Conservation (phyloP, 2,113 vertebrate genomes). For the Chamaetylas fuelleborni region DNA sequence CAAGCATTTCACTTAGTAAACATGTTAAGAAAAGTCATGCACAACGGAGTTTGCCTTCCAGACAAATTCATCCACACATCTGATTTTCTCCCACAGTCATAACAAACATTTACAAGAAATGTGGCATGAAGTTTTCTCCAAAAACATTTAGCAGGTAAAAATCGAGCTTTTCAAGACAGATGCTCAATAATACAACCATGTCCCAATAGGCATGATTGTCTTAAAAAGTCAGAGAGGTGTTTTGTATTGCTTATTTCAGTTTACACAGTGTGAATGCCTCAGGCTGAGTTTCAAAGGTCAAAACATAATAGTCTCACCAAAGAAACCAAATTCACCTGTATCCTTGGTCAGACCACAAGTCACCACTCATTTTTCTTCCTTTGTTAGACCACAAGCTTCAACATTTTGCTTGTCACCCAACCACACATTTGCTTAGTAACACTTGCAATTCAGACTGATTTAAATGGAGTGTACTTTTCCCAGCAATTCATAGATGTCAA, state of each 20-base stretch:
- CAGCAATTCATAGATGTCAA: not conserved
- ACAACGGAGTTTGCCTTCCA: not conserved
- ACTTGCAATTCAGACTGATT: not conserved
- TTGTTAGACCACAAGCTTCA: not conserved
- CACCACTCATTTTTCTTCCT: not conserved
- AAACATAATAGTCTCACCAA: not conserved
- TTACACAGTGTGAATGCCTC: not conserved
- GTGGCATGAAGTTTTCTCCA: not conserved
- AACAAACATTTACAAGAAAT: conserved; percentile 2
- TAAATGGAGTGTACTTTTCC: not conserved
- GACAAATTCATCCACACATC: conserved; percentile 1
- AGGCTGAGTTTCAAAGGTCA: not conserved
- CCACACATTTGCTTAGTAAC: not conserved
- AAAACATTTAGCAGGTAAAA: not conserved
- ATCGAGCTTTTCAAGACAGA: not conserved
- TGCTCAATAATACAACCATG: not conserved
- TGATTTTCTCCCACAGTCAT: not conserved
- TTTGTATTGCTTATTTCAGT: not conserved
- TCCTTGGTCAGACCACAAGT: not conserved
- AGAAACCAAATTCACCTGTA: not conserved
- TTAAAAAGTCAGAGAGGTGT: not conserved
- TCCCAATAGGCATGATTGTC: not conserved
- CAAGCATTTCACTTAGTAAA: not conserved
- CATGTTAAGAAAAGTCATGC: not conserved
- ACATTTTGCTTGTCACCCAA: not conserved